A percentile compares a stretch with the other conserved stretches of the same genome.
phyloP scores from a whole-genome alignment of 2,888 invertebrate genomes.

The Caenorhabditis wallacei region DNA sequence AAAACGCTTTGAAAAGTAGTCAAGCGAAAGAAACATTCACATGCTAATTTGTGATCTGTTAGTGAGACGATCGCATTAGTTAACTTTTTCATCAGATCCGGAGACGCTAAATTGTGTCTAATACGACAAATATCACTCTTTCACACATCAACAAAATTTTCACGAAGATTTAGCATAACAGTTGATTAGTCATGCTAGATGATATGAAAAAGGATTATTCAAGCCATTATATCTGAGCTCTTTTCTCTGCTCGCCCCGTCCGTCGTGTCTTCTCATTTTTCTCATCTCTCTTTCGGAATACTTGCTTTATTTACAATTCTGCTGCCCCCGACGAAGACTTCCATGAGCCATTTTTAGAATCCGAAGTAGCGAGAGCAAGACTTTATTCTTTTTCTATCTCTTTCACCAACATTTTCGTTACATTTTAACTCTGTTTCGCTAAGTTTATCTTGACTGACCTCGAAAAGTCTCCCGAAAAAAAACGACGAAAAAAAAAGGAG shows the following conservation, averaged over 20 bases:
- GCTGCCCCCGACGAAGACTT: slow-evolving; percentile 17
- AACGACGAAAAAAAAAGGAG: not conserved
- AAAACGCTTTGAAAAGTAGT: slow-evolving; percentile 21
- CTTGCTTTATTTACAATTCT: slow-evolving; percentile 47
- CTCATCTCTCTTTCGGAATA: slow-evolving; percentile 10
- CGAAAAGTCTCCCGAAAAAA: not conserved
- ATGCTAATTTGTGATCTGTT: slow-evolving; percentile 22
- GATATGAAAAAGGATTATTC: slow-evolving; percentile 27
- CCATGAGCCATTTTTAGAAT: slow-evolving; percentile 57
- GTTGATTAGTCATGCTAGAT: slow-evolving; percentile 5
- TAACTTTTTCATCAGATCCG: slow-evolving; percentile 3
- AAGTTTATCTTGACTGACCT: slow-evolving; percentile 26
- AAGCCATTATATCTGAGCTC: slow-evolving; percentile 24
- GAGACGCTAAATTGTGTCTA: not conserved
- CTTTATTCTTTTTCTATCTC: slow-evolving; percentile 21
- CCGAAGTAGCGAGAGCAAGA: slow-evolving; percentile 21
- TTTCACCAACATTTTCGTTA: slow-evolving; percentile 24
- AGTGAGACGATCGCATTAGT: slow-evolving; percentile 1
- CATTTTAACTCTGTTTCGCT: slow-evolving; percentile 30
- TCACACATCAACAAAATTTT: not conserved
- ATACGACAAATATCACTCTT: not conserved
- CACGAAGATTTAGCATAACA: no score
- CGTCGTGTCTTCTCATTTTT: no score
- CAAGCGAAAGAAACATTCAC: slow-evolving; percentile 5
- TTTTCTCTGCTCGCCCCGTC: no score